phyloP scores from a whole-genome alignment of 2,888 invertebrate genomes.

The Apomyelois bistriatella region DNA sequence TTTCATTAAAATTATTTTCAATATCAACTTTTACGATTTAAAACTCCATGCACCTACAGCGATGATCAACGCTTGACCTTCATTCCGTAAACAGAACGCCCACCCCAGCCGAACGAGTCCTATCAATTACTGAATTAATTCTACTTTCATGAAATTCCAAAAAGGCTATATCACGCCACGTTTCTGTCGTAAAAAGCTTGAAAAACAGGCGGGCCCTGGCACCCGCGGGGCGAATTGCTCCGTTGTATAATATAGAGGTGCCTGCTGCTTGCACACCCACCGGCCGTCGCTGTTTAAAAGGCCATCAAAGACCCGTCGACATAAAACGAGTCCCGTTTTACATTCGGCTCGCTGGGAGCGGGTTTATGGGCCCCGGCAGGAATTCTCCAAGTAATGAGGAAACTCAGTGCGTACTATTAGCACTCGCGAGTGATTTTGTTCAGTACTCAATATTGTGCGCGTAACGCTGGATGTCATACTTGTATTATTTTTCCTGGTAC shows the following conservation, averaged over 20 bases:
- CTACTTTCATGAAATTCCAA: slow-evolving; percentile 14
- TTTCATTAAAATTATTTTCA: too few species aligned
- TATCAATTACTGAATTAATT: slow-evolving; percentile 15
- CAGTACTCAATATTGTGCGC: too few species aligned
- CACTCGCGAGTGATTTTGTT: too few species aligned
- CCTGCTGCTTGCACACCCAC: neutral
- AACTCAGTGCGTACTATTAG: slow-evolving; percentile 6
- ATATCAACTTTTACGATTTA: too few species aligned
- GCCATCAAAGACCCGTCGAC: slow-evolving; percentile 42
- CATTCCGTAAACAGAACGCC: neutral
- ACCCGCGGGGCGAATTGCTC: slow-evolving; percentile 13
- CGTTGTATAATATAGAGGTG: neutral
- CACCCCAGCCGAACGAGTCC: neutral
- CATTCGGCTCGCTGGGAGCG: slow-evolving; percentile 34
- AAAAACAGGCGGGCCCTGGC: slow-evolving; percentile 12
- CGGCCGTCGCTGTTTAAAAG: slow-evolving; percentile 31
- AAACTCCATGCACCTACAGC: too few species aligned
- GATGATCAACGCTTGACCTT: neutral
- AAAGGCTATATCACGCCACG: slow-evolving; percentile 14
- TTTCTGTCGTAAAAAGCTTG: slow-evolving; percentile 15
- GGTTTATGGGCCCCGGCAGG: slow-evolving; percentile 32
- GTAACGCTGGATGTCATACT: too few species aligned
- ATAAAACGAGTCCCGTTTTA: slow-evolving; percentile 41
- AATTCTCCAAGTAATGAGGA: slow-evolving; percentile 15
- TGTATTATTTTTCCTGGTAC: too few species aligned